Percentiles rank a stretch among this genome's conserved stretches.
Conservation (phyloP, 2,888 invertebrate species). For the Orchesellides sinensis region DNA sequence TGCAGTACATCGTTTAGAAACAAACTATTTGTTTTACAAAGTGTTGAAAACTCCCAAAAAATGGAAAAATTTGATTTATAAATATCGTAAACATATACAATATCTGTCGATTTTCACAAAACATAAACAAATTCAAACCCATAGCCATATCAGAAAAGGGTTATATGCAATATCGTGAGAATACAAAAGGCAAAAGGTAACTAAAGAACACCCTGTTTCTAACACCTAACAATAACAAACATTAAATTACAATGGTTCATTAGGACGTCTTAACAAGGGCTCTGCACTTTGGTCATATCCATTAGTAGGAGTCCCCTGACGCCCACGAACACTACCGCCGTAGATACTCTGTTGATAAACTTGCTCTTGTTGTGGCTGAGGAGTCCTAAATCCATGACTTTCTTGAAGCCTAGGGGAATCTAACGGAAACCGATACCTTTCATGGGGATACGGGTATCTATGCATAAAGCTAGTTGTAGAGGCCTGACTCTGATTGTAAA, state of each 20-base stretch:
- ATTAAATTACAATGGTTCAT: not conserved
- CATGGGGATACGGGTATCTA: constrained; percentile 62
- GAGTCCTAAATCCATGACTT: constrained; percentile 38
- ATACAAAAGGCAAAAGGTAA: not conserved
- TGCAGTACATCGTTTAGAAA: too few species aligned
- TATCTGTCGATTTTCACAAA: too few species aligned
- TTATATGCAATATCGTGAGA: not conserved
- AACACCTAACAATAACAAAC: not conserved
- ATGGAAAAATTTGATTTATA: too few species aligned
- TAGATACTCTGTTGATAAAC: constrained; percentile 47
- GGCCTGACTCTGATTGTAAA: constrained; percentile 51
- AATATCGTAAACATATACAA: too few species aligned
- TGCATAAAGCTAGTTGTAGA: constrained; percentile 52
- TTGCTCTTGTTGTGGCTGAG: constrained; percentile 26
- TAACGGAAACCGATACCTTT: constrained; percentile 55
- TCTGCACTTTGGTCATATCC: constrained; percentile 53
- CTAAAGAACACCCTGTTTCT: not conserved
- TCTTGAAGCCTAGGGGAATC: constrained; percentile 39
- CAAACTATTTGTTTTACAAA: too few species aligned
- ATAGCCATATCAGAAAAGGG: too few species aligned
- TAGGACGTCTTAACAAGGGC: constrained; percentile 43
- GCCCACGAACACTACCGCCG: constrained; percentile 48
- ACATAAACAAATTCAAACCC: too few species aligned
- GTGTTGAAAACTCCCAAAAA: too few species aligned
- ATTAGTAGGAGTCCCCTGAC: constrained; percentile 44